Evolutionary conservation across 1,140 invertebrate genomes (phyloP).

Genomic region (Leptinotarsa undecemlineata): DNA sequence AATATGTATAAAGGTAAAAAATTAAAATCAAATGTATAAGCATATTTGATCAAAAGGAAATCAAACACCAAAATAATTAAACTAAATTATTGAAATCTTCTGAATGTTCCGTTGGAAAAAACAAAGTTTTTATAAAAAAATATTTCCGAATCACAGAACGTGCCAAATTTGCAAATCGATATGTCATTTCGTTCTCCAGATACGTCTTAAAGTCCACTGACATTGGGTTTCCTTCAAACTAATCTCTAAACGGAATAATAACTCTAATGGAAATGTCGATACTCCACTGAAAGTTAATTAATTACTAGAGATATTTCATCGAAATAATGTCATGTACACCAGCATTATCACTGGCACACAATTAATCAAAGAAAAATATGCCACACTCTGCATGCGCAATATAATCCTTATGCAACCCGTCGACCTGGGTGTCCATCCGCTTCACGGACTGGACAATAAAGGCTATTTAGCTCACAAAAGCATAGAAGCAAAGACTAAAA

Average conservation of each 20-base stretch:
- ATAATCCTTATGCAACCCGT: slow-evolving; percentile 3
- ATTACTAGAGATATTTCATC: background rate
- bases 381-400: background rate
- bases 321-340: slow-evolving; percentile 2
- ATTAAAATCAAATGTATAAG: too few relatives aligned
- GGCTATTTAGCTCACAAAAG: background rate
- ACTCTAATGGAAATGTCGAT: slow-evolving; percentile 3
- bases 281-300: background rate
- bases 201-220: too few relatives aligned
- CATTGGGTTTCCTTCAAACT: too few relatives aligned
- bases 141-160: too few relatives aligned
- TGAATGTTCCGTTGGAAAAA: too few relatives aligned
- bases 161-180: too few relatives aligned
- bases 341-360: background rate
- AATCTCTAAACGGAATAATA: background rate
- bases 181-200: too few relatives aligned
- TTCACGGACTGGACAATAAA: background rate
- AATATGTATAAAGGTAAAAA: too few relatives aligned
- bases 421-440: slow-evolving; percentile 4
- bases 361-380: slow-evolving; percentile 1
- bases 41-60: too few relatives aligned
- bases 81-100: too few relatives aligned
- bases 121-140: too few relatives aligned
- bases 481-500: slow-evolving; percentile 3
- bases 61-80: too few relatives aligned